Evolutionary conservation across 2,113 vertebrate species (phyloP).

Genomic region (Cranoglanis bouderius): DNA sequence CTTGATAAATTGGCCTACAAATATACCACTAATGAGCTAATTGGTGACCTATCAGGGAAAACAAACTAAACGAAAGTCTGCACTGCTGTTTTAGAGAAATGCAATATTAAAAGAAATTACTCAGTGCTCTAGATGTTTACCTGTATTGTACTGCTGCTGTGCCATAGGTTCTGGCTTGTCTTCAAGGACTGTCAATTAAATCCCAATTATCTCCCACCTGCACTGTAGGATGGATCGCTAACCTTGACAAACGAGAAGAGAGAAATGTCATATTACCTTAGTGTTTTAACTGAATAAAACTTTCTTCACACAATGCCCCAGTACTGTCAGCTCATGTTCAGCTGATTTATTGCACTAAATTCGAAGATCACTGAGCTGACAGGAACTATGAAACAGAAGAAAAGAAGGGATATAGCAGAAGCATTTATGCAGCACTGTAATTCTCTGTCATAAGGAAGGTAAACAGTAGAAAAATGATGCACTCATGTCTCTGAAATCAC

Average conservation of each 20-base stretch:
- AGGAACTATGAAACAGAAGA: conserved; percentile 1
- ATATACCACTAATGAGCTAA: background rate
- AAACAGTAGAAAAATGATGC: conserved; percentile 2
- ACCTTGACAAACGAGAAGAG: conserved; percentile 54
- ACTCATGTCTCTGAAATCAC: background rate
- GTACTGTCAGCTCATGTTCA: background rate
- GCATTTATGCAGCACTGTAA: conserved; percentile 17
- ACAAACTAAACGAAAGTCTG: background rate
- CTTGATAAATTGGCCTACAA: background rate
- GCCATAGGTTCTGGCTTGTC: conserved; percentile 64
- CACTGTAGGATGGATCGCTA: conserved; percentile 36
- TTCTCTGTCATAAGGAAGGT: background rate
- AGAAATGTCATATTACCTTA: conserved; percentile 18
- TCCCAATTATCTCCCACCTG: conserved; percentile 39
- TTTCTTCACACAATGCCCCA: background rate
- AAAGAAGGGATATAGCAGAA: background rate
- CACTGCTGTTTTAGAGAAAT: background rate
- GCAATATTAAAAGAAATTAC: background rate
- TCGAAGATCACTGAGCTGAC: conserved; percentile 13
- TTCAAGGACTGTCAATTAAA: conserved; percentile 48
- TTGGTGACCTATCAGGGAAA: background rate
- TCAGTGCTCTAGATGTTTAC: conserved; percentile 43
- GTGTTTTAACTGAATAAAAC: background rate
- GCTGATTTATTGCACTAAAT: conserved; percentile 21
- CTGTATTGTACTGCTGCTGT: conserved; percentile 61